Evolutionary conservation across 2,113 vertebrate species (phyloP), one percentile per base, ranked within the genome.

Genomic region (Aptenodytes forsteri): DNA sequence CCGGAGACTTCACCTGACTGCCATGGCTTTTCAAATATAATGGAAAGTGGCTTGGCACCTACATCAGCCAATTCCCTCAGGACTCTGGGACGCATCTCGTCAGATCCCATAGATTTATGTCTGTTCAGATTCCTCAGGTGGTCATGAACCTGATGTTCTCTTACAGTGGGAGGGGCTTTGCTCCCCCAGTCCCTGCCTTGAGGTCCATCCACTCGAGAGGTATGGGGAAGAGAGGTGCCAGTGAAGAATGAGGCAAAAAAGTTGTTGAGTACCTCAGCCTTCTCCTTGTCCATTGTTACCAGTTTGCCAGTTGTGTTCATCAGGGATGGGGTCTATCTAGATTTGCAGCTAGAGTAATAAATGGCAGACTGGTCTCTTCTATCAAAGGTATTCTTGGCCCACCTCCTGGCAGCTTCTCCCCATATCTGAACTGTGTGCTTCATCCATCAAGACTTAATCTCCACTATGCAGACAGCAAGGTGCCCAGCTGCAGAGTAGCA

Each of bases 121-220:
- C 20, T 2, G 0, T 38, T 78, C 38, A 54, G 5, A 8, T 49
- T 72, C 23, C 30, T 42, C 13, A 47, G 12, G 6, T 32, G 4
- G 4, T 47, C 32, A 38, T 3, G 3, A 72, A 40, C 15, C 32
- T 46, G 18, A 62, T 9, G 17, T 32, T 82, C 66, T 34, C 7
- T 59, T 77, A 78, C 10, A 5, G 16, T 42, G 40, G 8, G 25
- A 84, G 17, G 7, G 27, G 38, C 16, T 46, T 70, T 23, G 14
- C 1, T 30, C 3, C 32, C 9, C 3, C 12, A 34, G 40, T 50
- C 38, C 9, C 25, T 50, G 25, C 7, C 50, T 61, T 55, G 40
- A 13, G 4, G 3, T n/a, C 22, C 29, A 10, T 13, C 8, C 10
- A 8, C 15, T 32, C 0, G 1, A 65, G 14, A 83, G 7, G 15